A percentile compares a stretch with the other conserved stretches of the same genome.
Evolutionary conservation across 1,140 invertebrate genomes (phyloP).

Genomic region (Drosophila arawakana): DNA sequence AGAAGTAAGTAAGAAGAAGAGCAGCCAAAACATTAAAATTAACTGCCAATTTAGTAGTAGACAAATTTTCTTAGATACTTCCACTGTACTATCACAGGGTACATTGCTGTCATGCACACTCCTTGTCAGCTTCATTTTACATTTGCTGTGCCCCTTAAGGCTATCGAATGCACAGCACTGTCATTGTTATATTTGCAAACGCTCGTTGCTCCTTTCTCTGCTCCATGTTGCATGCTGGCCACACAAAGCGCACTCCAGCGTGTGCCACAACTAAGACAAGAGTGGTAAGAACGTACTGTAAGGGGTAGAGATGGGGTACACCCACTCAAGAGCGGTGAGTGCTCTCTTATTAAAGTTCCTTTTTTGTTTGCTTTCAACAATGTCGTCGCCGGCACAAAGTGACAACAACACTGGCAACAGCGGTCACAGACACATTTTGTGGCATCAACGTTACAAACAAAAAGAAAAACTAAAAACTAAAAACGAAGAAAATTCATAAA

Average conservation of each 20-base stretch:
- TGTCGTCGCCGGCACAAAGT: constrained; percentile 63
- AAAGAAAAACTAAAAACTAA: constrained; percentile 1
- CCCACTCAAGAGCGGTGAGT: constrained; percentile 43
- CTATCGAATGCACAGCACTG: constrained; percentile 66
- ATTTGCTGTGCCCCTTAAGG: constrained; percentile 65
- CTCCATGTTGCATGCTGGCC: constrained; percentile 44
- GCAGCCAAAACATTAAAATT: too few species aligned
- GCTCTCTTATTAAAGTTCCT: constrained; percentile 80
- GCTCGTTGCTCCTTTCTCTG: constrained; percentile 50
- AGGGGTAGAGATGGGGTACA: background rate
- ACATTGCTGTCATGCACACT: too few species aligned
- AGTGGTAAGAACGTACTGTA: background rate
- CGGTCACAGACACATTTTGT: constrained; percentile 10
- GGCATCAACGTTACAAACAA: constrained; percentile 10
- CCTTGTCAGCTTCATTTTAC: constrained; percentile 14
- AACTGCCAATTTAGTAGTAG: too few species aligned
- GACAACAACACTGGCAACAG: constrained; percentile 54
- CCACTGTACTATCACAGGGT: too few species aligned
- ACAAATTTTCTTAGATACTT: too few species aligned
- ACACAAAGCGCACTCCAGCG: constrained; percentile 62
- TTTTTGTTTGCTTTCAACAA: constrained; percentile 75
- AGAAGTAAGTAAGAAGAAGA: too few species aligned
- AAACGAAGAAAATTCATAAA: background rate
- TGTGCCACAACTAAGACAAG: constrained; percentile 38
- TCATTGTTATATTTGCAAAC: constrained; percentile 59